Conservation (phyloP, 2,113 vertebrate species). For the Sterrhoptilus dennistouni region DNA sequence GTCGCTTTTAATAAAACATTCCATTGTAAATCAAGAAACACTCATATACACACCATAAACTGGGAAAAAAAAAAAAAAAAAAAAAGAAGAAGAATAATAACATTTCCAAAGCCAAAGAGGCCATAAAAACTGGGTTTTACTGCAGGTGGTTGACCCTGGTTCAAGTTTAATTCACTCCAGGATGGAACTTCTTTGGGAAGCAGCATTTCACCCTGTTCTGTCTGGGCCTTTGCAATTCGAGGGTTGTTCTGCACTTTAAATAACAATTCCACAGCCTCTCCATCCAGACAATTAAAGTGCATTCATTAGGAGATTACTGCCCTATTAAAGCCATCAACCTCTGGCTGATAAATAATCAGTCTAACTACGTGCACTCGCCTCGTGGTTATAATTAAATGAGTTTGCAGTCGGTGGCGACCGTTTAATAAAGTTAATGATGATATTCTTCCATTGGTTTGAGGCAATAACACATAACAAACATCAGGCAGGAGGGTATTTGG, state of each 20-base stretch:
- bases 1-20: neutral
- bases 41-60: neutral
- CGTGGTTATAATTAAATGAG: constrained; percentile 9
- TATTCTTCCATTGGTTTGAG: neutral
- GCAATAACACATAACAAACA: neutral
- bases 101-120: neutral
- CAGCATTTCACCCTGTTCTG: rapidly evolving
- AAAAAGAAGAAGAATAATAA: neutral
- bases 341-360: constrained; percentile 50
- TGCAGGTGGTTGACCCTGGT: neutral
- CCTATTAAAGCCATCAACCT: constrained; percentile 30
- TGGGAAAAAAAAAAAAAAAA: no score
- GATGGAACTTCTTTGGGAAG: neutral
- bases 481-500: neutral
- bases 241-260: neutral
- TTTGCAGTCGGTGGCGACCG: neutral
- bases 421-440: neutral
- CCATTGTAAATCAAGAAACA: neutral
- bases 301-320: constrained; percentile 33
- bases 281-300: neutral
- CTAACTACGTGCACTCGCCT: neutral
- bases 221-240: neutral
- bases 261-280: neutral
- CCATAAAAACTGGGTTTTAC: neutral
- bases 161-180: neutral